Evolutionary conservation across 2,113 vertebrate species (phyloP).

Genomic region (Lepus timidus): DNA sequence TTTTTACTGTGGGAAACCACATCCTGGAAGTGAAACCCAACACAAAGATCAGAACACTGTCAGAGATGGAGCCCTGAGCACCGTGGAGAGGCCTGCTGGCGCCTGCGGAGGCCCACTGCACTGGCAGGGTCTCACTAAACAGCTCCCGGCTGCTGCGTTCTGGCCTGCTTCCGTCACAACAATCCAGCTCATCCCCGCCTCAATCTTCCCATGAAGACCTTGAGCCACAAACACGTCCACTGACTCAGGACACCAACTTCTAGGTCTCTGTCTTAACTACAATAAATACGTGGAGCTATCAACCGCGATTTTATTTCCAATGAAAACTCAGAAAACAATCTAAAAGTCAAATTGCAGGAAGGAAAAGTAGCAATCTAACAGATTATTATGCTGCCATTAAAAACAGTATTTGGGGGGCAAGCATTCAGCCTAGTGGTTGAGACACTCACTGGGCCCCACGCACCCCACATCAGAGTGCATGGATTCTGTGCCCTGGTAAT

Average conservation of each 20-base stretch:
- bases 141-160: not conserved
- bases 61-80: not conserved
- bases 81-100: not conserved
- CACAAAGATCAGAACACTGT: not conserved
- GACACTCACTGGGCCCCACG: too few relatives aligned
- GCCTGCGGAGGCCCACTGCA: not conserved
- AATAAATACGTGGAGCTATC: not conserved
- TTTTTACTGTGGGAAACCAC: slow-evolving; percentile 99
- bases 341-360: not conserved
- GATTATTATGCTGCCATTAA: not conserved
- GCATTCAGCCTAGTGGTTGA: too few relatives aligned
- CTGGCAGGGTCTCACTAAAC: not conserved
- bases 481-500: too few relatives aligned
- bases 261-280: not conserved
- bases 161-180: not conserved
- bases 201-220: not conserved
- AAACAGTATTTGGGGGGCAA: not conserved
- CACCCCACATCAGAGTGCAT: too few relatives aligned
- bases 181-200: not conserved
- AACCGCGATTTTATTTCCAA: not conserved
- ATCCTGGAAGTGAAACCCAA: slow-evolving; percentile 88
- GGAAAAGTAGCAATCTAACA: not conserved
- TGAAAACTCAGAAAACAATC: slow-evolving; percentile 7
- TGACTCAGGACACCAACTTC: not conserved
- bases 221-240: not conserved